Percentiles rank a stretch among this genome's conserved stretches.
These are phyloP conservation scores for Lucifuga dentata DNA, from an alignment of 2,113 vertebrate genomes.

Conservation along the genomic window DNA sequence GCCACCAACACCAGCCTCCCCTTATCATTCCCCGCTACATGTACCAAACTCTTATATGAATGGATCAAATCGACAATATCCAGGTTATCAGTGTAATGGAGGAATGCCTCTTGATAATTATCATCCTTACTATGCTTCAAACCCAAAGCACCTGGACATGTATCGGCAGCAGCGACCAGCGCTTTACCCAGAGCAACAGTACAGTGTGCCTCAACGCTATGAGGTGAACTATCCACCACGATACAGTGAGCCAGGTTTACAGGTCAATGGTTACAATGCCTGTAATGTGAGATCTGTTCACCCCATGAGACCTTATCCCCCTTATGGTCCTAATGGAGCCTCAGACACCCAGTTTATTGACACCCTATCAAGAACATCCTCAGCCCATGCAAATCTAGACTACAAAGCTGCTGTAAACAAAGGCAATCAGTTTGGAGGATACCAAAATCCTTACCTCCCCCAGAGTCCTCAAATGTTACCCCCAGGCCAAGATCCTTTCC, in stretches of 20 bases:
- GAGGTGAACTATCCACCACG: constrained; percentile 88
- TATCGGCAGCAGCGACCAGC: constrained; percentile 88
- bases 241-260: constrained; percentile 87
- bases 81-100: constrained; percentile 91
- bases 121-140: constrained; percentile 85
- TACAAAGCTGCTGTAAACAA: constrained; percentile 83
- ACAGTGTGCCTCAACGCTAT: constrained; percentile 84
- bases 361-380: constrained; percentile 81
- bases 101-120: constrained; percentile 87
- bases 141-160: constrained; percentile 88
- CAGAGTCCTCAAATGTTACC: constrained; percentile 80
- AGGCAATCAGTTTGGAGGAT: constrained; percentile 83
- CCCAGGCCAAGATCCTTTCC: constrained; percentile 83
- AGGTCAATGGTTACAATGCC: constrained; percentile 87
- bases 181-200: constrained; percentile 89
- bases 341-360: constrained; percentile 85
- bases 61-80: constrained; percentile 87
- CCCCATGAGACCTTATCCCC: constrained; percentile 80
- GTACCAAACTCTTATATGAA: constrained; percentile 87
- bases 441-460: constrained; percentile 81
- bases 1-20: constrained; percentile 80
- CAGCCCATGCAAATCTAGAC: constrained; percentile 79
- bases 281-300: constrained; percentile 84
- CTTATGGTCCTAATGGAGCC: constrained; percentile 81
- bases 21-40: constrained; percentile 85